Conservation (phyloP, 2,888 invertebrate species). For the Rhagium mordax region DNA sequence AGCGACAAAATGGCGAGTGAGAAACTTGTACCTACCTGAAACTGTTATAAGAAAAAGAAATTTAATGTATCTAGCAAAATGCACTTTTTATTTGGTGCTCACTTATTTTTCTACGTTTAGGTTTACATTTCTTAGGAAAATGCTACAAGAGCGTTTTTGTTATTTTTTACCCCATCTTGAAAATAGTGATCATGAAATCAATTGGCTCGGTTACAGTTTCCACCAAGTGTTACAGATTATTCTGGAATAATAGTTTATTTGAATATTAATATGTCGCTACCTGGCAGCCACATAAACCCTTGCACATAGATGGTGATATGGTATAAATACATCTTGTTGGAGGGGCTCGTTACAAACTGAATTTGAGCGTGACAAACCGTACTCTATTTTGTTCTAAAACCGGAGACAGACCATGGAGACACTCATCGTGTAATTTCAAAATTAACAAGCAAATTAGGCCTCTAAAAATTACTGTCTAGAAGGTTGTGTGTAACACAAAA, state of each 20-base stretch:
- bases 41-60: too few species aligned
- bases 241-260: neutral
- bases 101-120: too few species aligned
- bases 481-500: neutral
- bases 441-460: constrained; percentile 40
- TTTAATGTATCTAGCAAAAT: too few species aligned
- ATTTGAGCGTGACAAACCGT: constrained; percentile 51
- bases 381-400: constrained; percentile 46
- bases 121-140: too few species aligned
- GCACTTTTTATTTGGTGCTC: too few species aligned
- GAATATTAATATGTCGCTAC: neutral
- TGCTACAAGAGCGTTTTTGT: too few species aligned
- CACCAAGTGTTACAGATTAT: too few species aligned
- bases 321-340: constrained; percentile 28
- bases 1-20: too few species aligned
- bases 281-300: neutral
- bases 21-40: too few species aligned
- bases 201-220: too few species aligned
- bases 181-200: too few species aligned
- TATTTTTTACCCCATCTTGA: too few species aligned
- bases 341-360: constrained; percentile 50
- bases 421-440: constrained; percentile 45
- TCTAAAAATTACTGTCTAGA: neutral
- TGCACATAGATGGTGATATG: neutral
- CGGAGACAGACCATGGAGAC: constrained; percentile 37